Conservation (phyloP, 2,797 vertebrate genomes). For the Crenuchus spilurus region DNA sequence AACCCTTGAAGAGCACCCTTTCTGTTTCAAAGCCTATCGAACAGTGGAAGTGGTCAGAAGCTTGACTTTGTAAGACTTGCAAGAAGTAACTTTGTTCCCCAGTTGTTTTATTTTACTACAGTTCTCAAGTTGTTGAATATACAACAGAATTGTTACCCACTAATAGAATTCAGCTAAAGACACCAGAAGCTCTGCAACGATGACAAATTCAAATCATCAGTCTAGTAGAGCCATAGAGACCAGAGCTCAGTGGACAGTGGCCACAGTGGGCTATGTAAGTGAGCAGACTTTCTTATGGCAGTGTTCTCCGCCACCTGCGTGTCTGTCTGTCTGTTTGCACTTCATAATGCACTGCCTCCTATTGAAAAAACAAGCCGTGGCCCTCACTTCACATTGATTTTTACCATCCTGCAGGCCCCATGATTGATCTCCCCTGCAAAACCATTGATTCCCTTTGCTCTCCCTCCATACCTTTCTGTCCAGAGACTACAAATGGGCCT, state of each 20-base stretch:
- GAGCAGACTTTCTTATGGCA: slow-evolving; percentile 2
- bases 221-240: neutral
- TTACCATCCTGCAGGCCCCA: slow-evolving; percentile 51
- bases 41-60: too few relatives aligned
- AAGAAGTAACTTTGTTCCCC: too few relatives aligned
- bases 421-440: slow-evolving; percentile 63
- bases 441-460: slow-evolving; percentile 58
- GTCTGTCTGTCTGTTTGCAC: slow-evolving; percentile 45
- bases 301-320: slow-evolving; percentile 7
- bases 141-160: neutral
- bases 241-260: slow-evolving; percentile 9
- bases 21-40: too few relatives aligned
- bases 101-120: neutral
- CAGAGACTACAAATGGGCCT: slow-evolving; percentile 54
- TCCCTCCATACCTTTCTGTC: slow-evolving; percentile 52
- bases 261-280: neutral
- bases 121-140: neutral
- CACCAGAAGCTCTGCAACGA: neutral
- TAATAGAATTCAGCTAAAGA: neutral
- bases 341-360: slow-evolving; percentile 62
- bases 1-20: too few relatives aligned
- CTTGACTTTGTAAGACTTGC: too few relatives aligned
- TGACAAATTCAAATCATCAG: neutral
- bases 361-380: slow-evolving; percentile 60
- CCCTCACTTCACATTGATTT: slow-evolving; percentile 73